Conservation (phyloP, 2,113 vertebrate species). For the Mormyrus iriodes region DNA sequence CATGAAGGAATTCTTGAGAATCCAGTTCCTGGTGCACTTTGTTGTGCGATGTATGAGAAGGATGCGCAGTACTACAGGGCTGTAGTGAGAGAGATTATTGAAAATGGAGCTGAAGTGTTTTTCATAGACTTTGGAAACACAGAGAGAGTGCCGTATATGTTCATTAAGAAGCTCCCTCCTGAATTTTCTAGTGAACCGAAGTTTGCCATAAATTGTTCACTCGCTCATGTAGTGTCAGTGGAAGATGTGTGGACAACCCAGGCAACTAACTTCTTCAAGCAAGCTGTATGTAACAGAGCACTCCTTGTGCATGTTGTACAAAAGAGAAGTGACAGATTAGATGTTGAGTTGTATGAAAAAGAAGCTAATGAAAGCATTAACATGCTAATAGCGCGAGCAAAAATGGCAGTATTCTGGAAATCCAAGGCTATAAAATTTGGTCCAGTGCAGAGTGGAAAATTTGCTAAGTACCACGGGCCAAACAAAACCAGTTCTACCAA, state of each 20-base stretch:
- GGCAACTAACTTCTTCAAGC: constrained; percentile 67
- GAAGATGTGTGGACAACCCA: constrained; percentile 69
- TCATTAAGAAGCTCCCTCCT: constrained; percentile 73
- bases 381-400: constrained; percentile 56
- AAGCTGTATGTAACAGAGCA: constrained; percentile 58
- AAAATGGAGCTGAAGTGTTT: constrained; percentile 60
- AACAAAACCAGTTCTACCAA: not conserved
- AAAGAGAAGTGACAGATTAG: constrained; percentile 55
- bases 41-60: constrained; percentile 75
- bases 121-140: constrained; percentile 88
- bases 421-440: constrained; percentile 18
- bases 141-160: constrained; percentile 65
- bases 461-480: not conserved
- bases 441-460: not conserved
- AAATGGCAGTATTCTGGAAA: constrained; percentile 63
- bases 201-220: constrained; percentile 74
- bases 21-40: constrained; percentile 68
- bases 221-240: constrained; percentile 62
- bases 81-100: constrained; percentile 58
- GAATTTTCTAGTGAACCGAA: constrained; percentile 63
- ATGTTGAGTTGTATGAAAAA: constrained; percentile 59
- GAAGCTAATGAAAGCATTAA: constrained; percentile 52
- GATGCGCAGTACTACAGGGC: constrained; percentile 77
- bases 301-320: constrained; percentile 62
- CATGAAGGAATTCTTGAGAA: constrained; percentile 66